These are phyloP conservation scores for Phrynocephalus vlangalii DNA, from an alignment of 2,797 vertebrate species.

Conservation along the genomic window DNA sequence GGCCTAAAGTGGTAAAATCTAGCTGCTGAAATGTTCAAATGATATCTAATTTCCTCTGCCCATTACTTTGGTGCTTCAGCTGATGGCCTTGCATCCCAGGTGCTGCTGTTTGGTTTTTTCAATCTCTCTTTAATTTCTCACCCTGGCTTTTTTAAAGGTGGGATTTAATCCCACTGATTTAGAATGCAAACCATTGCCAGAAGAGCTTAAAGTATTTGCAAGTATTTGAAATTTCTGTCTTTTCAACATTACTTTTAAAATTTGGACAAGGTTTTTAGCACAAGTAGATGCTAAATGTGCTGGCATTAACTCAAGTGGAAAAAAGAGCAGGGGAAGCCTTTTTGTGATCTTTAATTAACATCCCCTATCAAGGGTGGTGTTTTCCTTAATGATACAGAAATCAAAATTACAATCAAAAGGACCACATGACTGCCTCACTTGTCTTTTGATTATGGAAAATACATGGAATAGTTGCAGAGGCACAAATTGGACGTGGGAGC, in stretches of 20 bases:
- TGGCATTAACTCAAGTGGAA: background rate
- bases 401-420: too few relatives aligned
- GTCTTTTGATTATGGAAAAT: too few relatives aligned
- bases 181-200: background rate
- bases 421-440: too few relatives aligned
- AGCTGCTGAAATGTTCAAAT: constrained; percentile 18
- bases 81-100: constrained; percentile 42
- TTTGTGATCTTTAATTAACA: too few relatives aligned
- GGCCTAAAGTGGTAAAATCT: rapidly evolving
- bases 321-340: background rate
- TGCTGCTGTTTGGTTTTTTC: constrained; percentile 31
- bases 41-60: background rate
- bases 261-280: background rate
- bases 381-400: too few relatives aligned
- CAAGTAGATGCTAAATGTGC: background rate
- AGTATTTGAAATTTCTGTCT: background rate
- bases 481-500: too few relatives aligned
- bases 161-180: background rate
- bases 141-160: background rate
- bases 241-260: constrained; percentile 6
- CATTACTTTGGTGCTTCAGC: background rate
- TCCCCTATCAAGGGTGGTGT: too few relatives aligned
- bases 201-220: background rate
- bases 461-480: too few relatives aligned
- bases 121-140: constrained; percentile 9